Base-by-base conservation (phyloP, 2,888 invertebrate genomes). In the Scelioninae gen. 2 region DNA sequence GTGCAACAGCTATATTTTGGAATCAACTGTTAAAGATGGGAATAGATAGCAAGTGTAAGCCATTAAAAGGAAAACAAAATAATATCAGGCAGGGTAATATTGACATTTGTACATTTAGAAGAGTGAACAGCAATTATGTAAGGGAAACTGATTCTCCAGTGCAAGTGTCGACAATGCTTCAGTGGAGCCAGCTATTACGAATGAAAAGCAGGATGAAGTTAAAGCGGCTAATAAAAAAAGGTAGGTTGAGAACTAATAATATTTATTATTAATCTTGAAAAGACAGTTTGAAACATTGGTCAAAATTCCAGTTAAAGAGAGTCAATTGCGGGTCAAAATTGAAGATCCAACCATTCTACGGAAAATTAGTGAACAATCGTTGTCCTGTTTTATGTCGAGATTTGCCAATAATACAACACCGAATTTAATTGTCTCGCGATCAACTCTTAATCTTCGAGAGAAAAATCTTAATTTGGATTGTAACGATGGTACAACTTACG, bases 401-500 rank as follows among this genome's bases (percentile, higher is more conserved):
- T 31, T 31, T 7, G 3, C 10, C 31, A 9, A 9, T 4, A 9
- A 6, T 9, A 7, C 9, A 7, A 31, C 10, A 2, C 7, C 4
- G 31, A 31, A 22, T 9, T 7, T 4, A 13, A 7, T 11, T 18
- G 19, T 37, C 2, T 35, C 11, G 2, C 18, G 25, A 2, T 31
- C 11, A 9, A 15, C 43, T 4, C 13, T 0, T 2, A 28, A 7
- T 16, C 16, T 10, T 25, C 10, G 31, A 1, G 13, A 18, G 9
- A 18, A 0, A 10, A 43, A n/a, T 7, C 1, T 60, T 46, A 35
- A 1, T 55, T 15, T 45, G 19, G 10, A 35, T 22, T 35, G 5
- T 18, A 46, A 43, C 13, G 5, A 45, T 35, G 35, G 35, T 60
- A 46, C 46, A 60, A 46, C 7, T 60, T 3, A 33, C 13, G 16